These are phyloP conservation scores for Capromys pilorides DNA, from an alignment of 2,797 vertebrate species.

Conservation along the genomic window DNA sequence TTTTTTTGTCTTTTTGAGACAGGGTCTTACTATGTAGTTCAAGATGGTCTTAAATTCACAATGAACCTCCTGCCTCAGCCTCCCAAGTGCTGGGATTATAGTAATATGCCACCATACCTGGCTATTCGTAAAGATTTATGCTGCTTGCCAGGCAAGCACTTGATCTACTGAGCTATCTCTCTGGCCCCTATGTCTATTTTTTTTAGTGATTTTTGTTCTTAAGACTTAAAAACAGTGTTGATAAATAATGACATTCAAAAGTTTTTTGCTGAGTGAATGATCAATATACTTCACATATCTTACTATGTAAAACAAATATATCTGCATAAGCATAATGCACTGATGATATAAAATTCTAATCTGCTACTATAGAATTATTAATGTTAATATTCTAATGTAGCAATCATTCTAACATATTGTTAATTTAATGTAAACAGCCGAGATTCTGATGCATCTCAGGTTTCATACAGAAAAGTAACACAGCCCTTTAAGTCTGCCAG, in stretches of 20 bases:
- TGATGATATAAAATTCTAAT: neutral
- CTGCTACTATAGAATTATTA: neutral
- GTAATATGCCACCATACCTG: too few relatives aligned
- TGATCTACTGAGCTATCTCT: too few relatives aligned
- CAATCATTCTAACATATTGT: neutral
- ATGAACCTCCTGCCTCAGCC: too few relatives aligned
- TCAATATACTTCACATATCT: neutral
- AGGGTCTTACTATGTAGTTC: too few relatives aligned
- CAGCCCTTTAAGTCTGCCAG: neutral
- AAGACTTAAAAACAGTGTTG: neutral
- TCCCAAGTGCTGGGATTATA: too few relatives aligned
- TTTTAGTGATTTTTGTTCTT: slow-evolving; percentile 14
- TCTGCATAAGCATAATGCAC: neutral
- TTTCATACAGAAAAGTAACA: neutral
- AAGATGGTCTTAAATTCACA: too few relatives aligned
- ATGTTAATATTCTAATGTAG: neutral
- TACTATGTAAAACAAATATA: neutral
- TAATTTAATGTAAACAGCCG: neutral
- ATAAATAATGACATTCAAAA: slow-evolving; percentile 5
- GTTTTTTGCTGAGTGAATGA: slow-evolving; percentile 3
- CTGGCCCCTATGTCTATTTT: neutral
- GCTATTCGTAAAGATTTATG: neutral
- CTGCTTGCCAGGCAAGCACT: too few relatives aligned
- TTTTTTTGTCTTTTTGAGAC: too few relatives aligned
- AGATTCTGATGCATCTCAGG: neutral